phyloP scores from a whole-genome alignment of 2,113 vertebrate genomes.

The Ammodytes dubius region DNA sequence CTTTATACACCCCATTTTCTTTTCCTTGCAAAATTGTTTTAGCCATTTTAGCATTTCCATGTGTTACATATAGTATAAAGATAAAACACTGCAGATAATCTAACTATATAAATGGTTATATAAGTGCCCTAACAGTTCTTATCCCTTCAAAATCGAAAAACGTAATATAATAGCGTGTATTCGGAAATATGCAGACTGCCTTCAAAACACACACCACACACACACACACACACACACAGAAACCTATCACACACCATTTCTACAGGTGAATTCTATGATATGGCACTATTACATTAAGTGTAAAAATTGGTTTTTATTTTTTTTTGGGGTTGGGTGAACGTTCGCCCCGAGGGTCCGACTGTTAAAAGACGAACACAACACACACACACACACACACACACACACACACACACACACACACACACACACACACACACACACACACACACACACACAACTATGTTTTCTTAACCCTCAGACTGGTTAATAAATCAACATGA shows the following conservation, averaged over 20 bases:
- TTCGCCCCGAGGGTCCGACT: neutral
- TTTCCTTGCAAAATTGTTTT: too few relatives aligned
- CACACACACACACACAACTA: constrained; percentile 3
- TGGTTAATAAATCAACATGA: constrained; percentile 60
- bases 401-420: too few relatives aligned
- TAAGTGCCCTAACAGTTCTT: too few relatives aligned
- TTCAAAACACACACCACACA: neutral
- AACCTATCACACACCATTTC: constrained; percentile 1
- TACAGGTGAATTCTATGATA: constrained; percentile 15
- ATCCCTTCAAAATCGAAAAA: too few relatives aligned
- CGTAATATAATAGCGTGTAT: neutral
- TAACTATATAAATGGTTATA: too few relatives aligned
- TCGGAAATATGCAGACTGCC: neutral
- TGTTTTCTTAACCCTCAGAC: constrained; percentile 50
- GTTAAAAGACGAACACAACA: neutral
- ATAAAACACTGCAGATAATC: too few relatives aligned
- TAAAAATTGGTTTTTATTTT: constrained; percentile 20
- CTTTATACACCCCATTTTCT: too few relatives aligned
- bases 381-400: too few relatives aligned
- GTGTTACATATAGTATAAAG: too few relatives aligned
- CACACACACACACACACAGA: neutral
- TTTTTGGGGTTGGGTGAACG: neutral
- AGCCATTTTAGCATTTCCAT: too few relatives aligned
- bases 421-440: too few relatives aligned
- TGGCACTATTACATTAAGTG: neutral